Base-by-base conservation (phyloP, 2,113 vertebrate genomes). In the Macrotis lagotis region DNA sequence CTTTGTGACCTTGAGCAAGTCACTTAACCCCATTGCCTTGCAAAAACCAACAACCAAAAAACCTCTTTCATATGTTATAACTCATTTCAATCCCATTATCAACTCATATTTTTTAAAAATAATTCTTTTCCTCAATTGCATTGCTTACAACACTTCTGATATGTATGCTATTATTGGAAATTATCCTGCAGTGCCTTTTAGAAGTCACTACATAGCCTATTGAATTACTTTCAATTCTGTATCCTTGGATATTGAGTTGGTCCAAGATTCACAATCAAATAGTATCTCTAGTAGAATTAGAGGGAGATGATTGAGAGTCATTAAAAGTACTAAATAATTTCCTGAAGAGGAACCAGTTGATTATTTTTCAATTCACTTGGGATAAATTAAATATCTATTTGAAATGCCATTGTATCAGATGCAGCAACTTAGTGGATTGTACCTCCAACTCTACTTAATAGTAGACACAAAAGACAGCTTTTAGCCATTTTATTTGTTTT, bases 101-200 rank as follows among this genome's bases (percentile, higher is more conserved):
- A 74, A n/a, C 4, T 37, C 1, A 16, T n/a, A 10, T 59, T 3
- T 3, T 59, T 37, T 74, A n/a, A n/a, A 14, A n/a, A n/a, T 74
- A 4, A 74, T 74, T 22, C 0, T n/a, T n/a, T 19, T n/a, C 14
- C 31, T 74, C 66, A 74, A n/a, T 19, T n/a, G 3, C 12, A 74
- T 74, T 74, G 37, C 14, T 74, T 74, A n/a, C 0, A n/a, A n/a
- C 6, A 16, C 51, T n/a, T n/a, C 10, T 74, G 16, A n/a, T 74
- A 74, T 74, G 14, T 74, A n/a, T 19, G 3, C 14, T n/a, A 6
- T 19, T n/a, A n/a, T 1, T 19, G 2, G 1, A 74, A 74, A 74
- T n/a, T n/a, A 22, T 74, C 5, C 14, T n/a, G 0, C 14, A 7
- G 3, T n/a, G 3, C 1, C 0, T 5, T 22, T n/a, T 6, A 22